These are phyloP conservation scores for Cantharis rustica DNA, from an alignment of 2,888 invertebrate species.

Conservation along the genomic window DNA sequence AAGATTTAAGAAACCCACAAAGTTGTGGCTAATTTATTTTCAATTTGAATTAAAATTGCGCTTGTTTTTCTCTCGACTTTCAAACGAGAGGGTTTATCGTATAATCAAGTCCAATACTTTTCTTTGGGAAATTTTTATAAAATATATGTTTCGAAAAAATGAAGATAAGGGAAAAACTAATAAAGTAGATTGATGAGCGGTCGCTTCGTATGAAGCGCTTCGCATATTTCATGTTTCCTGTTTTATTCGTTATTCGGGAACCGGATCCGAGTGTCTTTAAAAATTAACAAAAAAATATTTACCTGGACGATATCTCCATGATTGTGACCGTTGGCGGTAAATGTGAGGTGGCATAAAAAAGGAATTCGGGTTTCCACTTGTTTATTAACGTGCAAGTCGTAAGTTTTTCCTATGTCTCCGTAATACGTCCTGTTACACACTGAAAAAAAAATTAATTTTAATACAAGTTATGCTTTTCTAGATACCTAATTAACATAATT, in stretches of 20 bases:
- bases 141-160: not conserved
- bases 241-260: not conserved
- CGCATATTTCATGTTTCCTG: not conserved
- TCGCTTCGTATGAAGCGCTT: not conserved
- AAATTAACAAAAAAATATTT: slow-evolving; percentile 24
- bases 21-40: not conserved
- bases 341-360: slow-evolving; percentile 88
- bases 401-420: slow-evolving; percentile 82
- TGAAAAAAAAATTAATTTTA: slow-evolving; percentile 50
- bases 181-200: not conserved
- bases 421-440: slow-evolving; percentile 91
- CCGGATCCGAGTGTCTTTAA: not conserved
- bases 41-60: not conserved
- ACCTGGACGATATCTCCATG: slow-evolving; percentile 90
- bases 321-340: slow-evolving; percentile 86
- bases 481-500: not conserved
- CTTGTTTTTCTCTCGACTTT: not conserved
- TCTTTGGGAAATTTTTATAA: not conserved
- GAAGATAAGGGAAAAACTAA: not conserved
- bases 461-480: not conserved
- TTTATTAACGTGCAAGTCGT: slow-evolving; percentile 76
- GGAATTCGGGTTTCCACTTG: slow-evolving; percentile 78
- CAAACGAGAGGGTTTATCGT: not conserved
- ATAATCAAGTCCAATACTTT: not conserved
- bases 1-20: not conserved